A percentile compares a stretch with the other conserved stretches of the same genome.
Evolutionary conservation across 2,797 vertebrate genomes (phyloP).

Genomic region (Ctenochaetus hawaiiensis): DNA sequence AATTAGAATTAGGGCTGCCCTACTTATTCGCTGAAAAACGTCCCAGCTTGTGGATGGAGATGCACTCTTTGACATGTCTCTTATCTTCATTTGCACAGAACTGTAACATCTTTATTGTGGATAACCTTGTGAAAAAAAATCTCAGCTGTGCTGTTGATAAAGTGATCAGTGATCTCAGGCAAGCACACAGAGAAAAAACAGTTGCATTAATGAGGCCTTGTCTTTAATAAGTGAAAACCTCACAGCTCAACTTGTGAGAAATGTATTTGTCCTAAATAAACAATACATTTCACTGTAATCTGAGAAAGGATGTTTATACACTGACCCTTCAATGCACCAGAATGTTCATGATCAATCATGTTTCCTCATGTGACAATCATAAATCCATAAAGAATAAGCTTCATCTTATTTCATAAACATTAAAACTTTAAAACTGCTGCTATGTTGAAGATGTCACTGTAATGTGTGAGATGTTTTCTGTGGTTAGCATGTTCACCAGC

Average conservation of each 20-base stretch:
- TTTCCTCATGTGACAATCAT: no score
- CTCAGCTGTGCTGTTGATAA: conserved; percentile 23
- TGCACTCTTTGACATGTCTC: conserved; percentile 58
- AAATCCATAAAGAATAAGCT: no score
- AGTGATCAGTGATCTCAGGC: conserved; percentile 30
- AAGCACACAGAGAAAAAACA: background rate
- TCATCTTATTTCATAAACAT: no score
- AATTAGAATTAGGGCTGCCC: conserved; percentile 77
- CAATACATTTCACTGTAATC: background rate
- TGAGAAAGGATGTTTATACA: background rate
- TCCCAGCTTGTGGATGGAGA: conserved; percentile 66
- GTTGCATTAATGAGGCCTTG: conserved; percentile 1
- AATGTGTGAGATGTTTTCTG: no score
- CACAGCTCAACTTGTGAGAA: background rate
- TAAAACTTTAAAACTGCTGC: no score
- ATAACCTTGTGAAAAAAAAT: conserved; percentile 20
- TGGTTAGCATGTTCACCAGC: no score
- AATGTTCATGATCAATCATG: no score
- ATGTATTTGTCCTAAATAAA: background rate
- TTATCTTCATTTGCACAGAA: conserved; percentile 54
- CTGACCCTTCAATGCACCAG: background rate
- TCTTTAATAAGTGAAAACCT: conserved; percentile 2
- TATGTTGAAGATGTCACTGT: no score
- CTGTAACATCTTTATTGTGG: conserved; percentile 46
- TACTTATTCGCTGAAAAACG: conserved; percentile 68